Conservation (phyloP, 2,113 vertebrate genomes). For the Sebastes fasciatus region DNA sequence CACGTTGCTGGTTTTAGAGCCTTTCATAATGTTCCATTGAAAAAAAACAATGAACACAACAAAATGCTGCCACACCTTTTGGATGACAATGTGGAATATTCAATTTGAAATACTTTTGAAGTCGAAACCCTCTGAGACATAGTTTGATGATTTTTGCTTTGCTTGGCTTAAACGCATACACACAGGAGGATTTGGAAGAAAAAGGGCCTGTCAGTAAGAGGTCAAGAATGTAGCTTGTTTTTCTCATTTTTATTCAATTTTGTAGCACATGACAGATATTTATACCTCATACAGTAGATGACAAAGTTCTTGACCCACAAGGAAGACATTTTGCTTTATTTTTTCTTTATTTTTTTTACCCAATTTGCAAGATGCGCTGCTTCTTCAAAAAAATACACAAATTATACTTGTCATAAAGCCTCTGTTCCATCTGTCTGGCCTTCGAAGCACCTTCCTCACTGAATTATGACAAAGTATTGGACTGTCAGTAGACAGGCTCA, state of each 20-base stretch:
- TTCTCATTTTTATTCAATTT: background rate
- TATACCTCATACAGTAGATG: background rate
- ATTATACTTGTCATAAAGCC: too few relatives aligned
- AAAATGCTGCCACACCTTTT: background rate
- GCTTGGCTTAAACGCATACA: background rate
- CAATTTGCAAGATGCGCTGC: background rate
- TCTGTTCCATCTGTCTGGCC: too few relatives aligned
- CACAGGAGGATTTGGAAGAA: conserved; percentile 12
- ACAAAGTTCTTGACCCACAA: background rate
- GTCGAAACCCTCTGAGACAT: background rate
- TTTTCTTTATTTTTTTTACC: background rate
- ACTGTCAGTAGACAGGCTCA: background rate
- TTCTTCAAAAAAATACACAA: background rate
- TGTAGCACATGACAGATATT: background rate
- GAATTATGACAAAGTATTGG: background rate
- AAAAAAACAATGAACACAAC: background rate
- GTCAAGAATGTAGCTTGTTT: background rate
- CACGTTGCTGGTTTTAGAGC: conserved; percentile 12
- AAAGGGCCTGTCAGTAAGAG: background rate
- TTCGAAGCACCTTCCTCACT: too few relatives aligned
- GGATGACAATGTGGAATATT: background rate
- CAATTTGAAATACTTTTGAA: conserved; percentile 7
- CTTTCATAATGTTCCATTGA: background rate
- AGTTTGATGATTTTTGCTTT: conserved; percentile 8
- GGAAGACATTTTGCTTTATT: background rate